These are phyloP conservation scores for Smittia sp. DNA, from an alignment of 2,888 invertebrate species.

Conservation along the genomic window DNA sequence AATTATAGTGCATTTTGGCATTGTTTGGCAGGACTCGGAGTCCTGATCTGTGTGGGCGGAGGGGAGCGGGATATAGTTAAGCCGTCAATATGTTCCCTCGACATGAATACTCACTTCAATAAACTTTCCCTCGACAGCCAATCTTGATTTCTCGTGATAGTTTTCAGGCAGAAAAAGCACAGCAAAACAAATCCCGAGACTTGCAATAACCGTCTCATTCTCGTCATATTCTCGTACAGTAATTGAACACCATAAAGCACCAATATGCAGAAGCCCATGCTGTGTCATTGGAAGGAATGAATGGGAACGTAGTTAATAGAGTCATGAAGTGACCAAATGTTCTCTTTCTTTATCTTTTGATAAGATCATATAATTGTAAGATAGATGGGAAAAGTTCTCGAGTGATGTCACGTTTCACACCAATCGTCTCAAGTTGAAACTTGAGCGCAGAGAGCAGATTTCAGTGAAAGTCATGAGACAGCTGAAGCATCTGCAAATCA, in stretches of 20 bases:
- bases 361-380: too few species aligned
- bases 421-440: too few species aligned
- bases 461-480: too few species aligned
- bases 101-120: conserved; percentile 59
- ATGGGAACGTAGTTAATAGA: conserved; percentile 37
- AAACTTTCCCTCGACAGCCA: conserved; percentile 77
- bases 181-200: conserved; percentile 60
- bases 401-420: too few species aligned
- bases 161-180: conserved; percentile 63
- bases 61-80: not conserved
- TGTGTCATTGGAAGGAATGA: conserved; percentile 51
- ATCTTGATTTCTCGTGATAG: conserved; percentile 68
- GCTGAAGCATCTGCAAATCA: too few species aligned
- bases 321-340: conserved; percentile 39
- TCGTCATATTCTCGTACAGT: conserved; percentile 57
- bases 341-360: not conserved
- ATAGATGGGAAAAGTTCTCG: too few species aligned
- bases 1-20: conserved; percentile 88
- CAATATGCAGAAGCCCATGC: conserved; percentile 76
- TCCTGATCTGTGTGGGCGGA: conserved; percentile 63
- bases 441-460: too few species aligned
- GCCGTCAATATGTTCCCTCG: not conserved
- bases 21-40: conserved; percentile 76
- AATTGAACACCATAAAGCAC: conserved; percentile 72
- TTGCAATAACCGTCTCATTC: conserved; percentile 54